These are phyloP conservation scores for Peromyscus nudipes DNA, from an alignment of 2,797 vertebrate species.

Conservation along the genomic window DNA sequence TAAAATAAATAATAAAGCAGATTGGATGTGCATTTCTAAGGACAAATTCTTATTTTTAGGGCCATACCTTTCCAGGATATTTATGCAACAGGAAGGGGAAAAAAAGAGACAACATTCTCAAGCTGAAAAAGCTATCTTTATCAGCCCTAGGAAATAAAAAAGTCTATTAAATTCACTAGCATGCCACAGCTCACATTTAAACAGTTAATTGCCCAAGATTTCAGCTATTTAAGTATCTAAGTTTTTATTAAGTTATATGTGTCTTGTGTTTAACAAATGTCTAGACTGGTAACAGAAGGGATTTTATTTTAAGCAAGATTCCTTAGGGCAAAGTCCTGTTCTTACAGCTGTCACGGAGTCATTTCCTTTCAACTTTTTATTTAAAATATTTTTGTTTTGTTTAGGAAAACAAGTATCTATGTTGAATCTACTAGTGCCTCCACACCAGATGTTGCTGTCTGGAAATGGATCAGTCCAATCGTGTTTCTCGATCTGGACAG, in stretches of 20 bases:
- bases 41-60: constrained; percentile 60
- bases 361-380: constrained; percentile 44
- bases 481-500: constrained; percentile 3
- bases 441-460: constrained; percentile 25
- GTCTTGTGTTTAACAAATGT: constrained; percentile 52
- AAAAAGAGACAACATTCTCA: not conserved
- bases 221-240: constrained; percentile 44
- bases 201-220: constrained; percentile 50
- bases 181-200: constrained; percentile 49
- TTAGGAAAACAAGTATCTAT: constrained; percentile 60
- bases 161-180: constrained; percentile 39
- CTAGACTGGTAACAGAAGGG: constrained; percentile 30
- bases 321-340: constrained; percentile 46
- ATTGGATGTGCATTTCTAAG: not conserved
- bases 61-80: constrained; percentile 27
- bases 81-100: not conserved
- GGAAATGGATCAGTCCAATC: not conserved
- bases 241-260: not conserved
- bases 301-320: constrained; percentile 66
- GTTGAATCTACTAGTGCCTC: constrained; percentile 6
- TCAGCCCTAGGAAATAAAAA: constrained; percentile 41
- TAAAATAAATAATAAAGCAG: constrained; percentile 36
- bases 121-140: constrained; percentile 62
- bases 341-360: not conserved
- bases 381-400: constrained; percentile 60